Evolutionary conservation across 1,140 invertebrate species (phyloP), one percentile per base, ranked within the genome.

Genomic region (Aphidius ervi): DNA sequence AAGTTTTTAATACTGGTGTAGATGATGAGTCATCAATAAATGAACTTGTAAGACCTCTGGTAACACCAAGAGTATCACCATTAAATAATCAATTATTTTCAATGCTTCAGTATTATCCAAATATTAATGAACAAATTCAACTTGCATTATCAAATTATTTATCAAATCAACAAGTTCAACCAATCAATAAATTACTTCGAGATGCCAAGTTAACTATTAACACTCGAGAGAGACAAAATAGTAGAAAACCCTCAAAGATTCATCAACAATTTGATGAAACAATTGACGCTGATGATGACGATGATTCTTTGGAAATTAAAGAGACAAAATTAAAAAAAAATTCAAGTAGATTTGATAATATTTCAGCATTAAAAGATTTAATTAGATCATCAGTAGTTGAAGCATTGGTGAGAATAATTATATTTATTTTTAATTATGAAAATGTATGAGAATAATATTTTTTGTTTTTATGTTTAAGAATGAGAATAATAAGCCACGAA

Each of bases 221-320:
- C 5, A 16, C 4, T 46, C 7, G 48, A 54, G 31, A 56, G 61
- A 55, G 63, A 54, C 16, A 57, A 59, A 41, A 37, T 57, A 7
- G 37, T n/a, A 42, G 5, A 20, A 37, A n/a, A 37, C 41, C n/a
- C 4, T 5, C 9, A 50, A 50, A 5, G 49, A 59, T 23, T 40
- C 50, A n/a, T 41, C 39, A 6, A 53, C 23, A 31, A 31, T 31
- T 31, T 31, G 64, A 68, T 1, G 48, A 52, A 16, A 56, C 63
- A 5, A 54, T 56, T n/a, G 63, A 68, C 0, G 63, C 62, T 42
- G 53, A 6, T 63, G 59, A 40, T 53, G 52, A 50, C 9, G 23
- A 31, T 54, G 39, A 41, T 9, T 3, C 23, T 31, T 31, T 31
- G 4, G 23, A 31, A 31, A 31, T 31, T 31, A 31, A 31, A 31